A percentile compares a stretch with the other conserved stretches of the same genome.
Conservation (phyloP, 2,113 vertebrate genomes). For the Ondatra zibethicus region DNA sequence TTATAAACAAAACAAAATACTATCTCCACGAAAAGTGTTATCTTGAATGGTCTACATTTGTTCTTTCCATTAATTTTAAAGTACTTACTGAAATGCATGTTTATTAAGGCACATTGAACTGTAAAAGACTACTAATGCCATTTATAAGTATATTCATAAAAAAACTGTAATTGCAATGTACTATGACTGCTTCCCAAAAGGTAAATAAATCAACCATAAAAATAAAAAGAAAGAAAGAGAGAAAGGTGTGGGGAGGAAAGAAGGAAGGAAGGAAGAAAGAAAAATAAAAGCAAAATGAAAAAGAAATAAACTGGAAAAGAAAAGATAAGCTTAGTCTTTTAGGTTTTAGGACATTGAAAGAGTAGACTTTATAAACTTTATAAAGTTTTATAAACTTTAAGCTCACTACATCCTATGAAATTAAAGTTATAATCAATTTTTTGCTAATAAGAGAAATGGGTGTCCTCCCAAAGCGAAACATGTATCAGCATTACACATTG, state of each 20-base stretch:
- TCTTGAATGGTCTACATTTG: background rate
- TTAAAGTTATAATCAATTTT: background rate
- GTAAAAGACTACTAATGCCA: background rate
- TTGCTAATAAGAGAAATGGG: background rate
- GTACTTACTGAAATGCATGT: background rate
- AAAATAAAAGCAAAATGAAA: background rate
- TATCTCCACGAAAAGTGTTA: background rate
- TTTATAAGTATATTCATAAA: slow-evolving; percentile 12
- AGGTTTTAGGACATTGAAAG: background rate
- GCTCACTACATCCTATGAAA: background rate
- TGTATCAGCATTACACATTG: background rate
- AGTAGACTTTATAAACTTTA: too few species aligned
- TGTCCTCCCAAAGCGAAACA: background rate
- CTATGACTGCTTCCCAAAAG: background rate
- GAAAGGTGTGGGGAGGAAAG: too few species aligned
- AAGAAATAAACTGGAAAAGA: background rate
- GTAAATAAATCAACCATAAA: slow-evolving; percentile 1
- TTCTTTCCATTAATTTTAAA: slow-evolving; percentile 1
- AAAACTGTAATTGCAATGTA: background rate
- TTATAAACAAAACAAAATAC: slow-evolving; percentile 20
- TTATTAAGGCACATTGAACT: slow-evolving; percentile 4
- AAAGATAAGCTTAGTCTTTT: background rate
- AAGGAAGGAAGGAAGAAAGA: background rate
- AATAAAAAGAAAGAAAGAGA: background rate
- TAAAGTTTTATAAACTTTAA: background rate